phyloP scores from a whole-genome alignment of 2,797 vertebrate species.

The Helostoma temminkii region DNA sequence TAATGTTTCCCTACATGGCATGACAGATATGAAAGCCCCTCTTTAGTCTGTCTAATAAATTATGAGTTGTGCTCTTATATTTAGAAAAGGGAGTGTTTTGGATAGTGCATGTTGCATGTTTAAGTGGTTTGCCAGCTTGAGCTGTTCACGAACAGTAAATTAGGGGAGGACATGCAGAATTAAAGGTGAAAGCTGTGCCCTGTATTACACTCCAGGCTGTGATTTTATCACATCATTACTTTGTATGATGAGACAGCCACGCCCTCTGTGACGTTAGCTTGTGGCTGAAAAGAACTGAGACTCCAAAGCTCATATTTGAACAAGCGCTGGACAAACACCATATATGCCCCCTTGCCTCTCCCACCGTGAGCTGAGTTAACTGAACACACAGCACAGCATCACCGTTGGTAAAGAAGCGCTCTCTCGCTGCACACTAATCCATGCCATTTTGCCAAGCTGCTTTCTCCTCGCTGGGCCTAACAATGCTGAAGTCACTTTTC shows the following conservation, averaged over 20 bases:
- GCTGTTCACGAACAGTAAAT: constrained; percentile 34
- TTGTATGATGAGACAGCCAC: constrained; percentile 57
- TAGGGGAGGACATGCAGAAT: constrained; percentile 45
- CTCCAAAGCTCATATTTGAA: constrained; percentile 83
- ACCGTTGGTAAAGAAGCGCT: constrained; percentile 55
- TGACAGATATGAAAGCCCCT: constrained; percentile 56
- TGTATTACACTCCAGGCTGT: constrained; percentile 31
- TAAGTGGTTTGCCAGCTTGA: constrained; percentile 43
- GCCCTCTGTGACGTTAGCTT: constrained; percentile 40
- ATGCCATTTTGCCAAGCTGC: constrained; percentile 75
- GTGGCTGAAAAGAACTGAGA: constrained; percentile 49
- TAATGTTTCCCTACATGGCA: constrained; percentile 46
- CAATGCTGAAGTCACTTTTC: constrained; percentile 72
- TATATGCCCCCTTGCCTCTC: constrained; percentile 7
- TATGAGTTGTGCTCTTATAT: constrained; percentile 49
- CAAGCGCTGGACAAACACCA: constrained; percentile 75
- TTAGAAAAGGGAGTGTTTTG: constrained; percentile 32
- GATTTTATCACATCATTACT: constrained; percentile 56
- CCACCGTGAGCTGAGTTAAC: constrained; percentile 43
- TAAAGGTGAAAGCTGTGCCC: constrained; percentile 51
- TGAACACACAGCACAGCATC: constrained; percentile 54
- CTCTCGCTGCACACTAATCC: constrained; percentile 71
- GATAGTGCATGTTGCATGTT: constrained; percentile 17
- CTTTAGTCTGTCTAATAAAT: constrained; percentile 63
- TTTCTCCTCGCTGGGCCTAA: constrained; percentile 66